Conservation (phyloP, 2,113 vertebrate genomes). For the Protobothrops mucrosquamatus region DNA sequence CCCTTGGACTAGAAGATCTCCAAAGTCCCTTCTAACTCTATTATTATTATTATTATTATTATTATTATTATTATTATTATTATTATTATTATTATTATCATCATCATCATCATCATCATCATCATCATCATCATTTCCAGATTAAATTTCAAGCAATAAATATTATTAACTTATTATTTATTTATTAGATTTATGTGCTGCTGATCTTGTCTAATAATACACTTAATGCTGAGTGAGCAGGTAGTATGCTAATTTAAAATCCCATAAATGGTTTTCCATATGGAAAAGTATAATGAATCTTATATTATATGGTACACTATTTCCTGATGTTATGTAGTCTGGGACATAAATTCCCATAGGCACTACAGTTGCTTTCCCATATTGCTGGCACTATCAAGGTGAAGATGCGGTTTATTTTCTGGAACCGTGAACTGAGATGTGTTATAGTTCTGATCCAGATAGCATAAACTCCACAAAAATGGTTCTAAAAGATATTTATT, state of each 20-base stretch:
- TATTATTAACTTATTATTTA: neutral
- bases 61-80: too few species aligned
- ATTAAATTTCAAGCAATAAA: neutral
- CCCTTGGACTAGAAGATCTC: too few species aligned
- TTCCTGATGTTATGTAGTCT: neutral
- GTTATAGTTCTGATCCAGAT: too few species aligned
- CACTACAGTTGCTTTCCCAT: neutral
- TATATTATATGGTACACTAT: neutral
- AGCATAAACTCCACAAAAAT: too few species aligned
- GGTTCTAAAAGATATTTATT: too few species aligned
- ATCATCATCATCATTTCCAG: neutral
- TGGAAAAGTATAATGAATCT: neutral
- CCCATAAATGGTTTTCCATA: neutral
- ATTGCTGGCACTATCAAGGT: neutral
- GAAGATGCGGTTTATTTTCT: neutral
- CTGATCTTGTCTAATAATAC: neutral
- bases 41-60: too few species aligned
- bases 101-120: too few species aligned
- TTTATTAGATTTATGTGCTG: neutral
- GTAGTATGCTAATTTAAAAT: neutral
- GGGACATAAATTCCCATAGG: neutral
- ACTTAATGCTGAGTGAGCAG: neutral
- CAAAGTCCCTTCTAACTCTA: too few species aligned
- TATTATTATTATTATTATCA: too few species aligned
- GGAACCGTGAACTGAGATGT: too few species aligned